Evolutionary conservation across 2,113 vertebrate species (phyloP), one percentile per base, ranked within the genome.

Genomic region (Panurus biarmicus): DNA sequence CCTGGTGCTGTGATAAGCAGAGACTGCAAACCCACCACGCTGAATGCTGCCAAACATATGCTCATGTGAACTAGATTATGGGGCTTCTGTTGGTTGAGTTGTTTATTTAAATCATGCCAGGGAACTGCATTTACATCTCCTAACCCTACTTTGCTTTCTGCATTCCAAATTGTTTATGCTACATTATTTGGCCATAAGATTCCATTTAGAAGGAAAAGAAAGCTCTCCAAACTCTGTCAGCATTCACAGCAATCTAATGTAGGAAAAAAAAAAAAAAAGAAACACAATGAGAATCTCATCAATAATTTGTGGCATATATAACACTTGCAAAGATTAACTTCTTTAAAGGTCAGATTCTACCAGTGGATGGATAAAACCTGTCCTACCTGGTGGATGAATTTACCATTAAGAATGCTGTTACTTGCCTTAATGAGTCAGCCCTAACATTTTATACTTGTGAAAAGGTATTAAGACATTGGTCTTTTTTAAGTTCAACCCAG

Each of bases 1-100:
- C 88, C 77, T 80, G 80, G 31, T 38, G 40, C 83, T 74, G 56
- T 45, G 95, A 94, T 95, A 95, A 96, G 86, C 85, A 51, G 58
- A 90, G 83, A 42, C 35, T 65, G 62, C 86, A 91, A 75, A 89
- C 35, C 78, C 78, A 45, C 47, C 74, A 81, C 0, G 0, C 44
- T 56, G 64, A 87, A 76, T 45, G 64, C 81, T 93, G 94, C 89
- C 96, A 91, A 95, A 95, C 87, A 86, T 80, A 89, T 71, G 84
- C 84, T 87, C 74, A 13, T 35, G 64, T 64, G 75, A 88, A 48
- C 85, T 35, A 71, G 38, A 90, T 71, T 73, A 67, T 0, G 2
- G 60, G 51, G 20, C 67, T 95, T 58, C 78, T 87, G 74, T 12
- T 80, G 71, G 62, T 89, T 74, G 66, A 48, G 44, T 47, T 66